Evolutionary conservation across 1,140 invertebrate species (phyloP).

Genomic region (Oscheius sp.): DNA sequence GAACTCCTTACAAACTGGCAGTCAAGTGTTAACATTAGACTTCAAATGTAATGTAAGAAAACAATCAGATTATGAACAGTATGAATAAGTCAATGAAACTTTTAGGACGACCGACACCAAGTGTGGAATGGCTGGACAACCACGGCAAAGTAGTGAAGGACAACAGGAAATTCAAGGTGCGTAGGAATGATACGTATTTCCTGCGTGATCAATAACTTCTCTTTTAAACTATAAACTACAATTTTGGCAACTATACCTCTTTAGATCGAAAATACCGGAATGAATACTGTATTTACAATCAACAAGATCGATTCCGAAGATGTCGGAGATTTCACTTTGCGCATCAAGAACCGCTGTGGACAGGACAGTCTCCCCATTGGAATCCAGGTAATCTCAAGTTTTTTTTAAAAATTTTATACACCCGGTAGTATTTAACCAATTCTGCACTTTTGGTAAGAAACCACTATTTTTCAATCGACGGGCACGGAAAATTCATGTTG

Average conservation of each 20-base stretch:
- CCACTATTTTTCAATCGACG: too few relatives aligned
- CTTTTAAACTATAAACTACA: neutral
- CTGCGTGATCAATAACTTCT: too few relatives aligned
- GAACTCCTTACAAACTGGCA: too few relatives aligned
- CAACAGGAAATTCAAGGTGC: slow-evolving; percentile 27
- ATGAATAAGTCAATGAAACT: neutral
- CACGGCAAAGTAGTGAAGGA: slow-evolving; percentile 27
- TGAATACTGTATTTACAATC: slow-evolving; percentile 30
- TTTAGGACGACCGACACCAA: slow-evolving; percentile 21
- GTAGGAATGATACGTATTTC: too few relatives aligned
- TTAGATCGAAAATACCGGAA: slow-evolving; percentile 25
- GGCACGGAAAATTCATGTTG: too few relatives aligned
- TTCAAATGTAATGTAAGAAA: too few relatives aligned
- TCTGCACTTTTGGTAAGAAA: too few relatives aligned
- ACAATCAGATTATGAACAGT: neutral
- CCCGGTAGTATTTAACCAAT: too few relatives aligned
- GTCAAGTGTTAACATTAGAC: too few relatives aligned
- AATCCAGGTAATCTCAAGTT: slow-evolving; percentile 21
- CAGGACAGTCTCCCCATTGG: slow-evolving; percentile 24
- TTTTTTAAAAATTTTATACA: too few relatives aligned
- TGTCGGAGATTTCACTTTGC: slow-evolving; percentile 30
- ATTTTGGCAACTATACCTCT: neutral
- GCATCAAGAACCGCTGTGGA: slow-evolving; percentile 31
- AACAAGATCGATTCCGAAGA: slow-evolving; percentile 28
- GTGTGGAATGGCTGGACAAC: slow-evolving; percentile 28